Conservation (phyloP, 2,888 invertebrate genomes). For the Scotopteryx bipunctaria region DNA sequence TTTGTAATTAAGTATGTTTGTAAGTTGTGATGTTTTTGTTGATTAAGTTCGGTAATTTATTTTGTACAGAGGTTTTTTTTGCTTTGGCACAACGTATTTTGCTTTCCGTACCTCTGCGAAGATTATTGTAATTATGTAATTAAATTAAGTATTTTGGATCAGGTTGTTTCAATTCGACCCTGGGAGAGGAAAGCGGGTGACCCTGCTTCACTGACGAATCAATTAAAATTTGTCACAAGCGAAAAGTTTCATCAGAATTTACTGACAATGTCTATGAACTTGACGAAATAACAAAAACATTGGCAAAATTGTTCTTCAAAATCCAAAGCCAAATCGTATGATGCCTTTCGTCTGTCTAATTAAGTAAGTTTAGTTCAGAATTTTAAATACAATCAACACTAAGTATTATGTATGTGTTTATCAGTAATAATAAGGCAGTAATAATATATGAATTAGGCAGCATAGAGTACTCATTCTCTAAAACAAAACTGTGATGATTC, state of each 20-base stretch:
- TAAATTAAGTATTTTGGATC: conserved; percentile 36
- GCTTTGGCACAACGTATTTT: conserved; percentile 38
- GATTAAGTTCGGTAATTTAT: conserved; percentile 27
- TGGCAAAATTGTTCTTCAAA: no score
- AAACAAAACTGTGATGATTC: no score
- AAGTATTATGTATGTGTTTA: no score
- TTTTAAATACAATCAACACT: no score
- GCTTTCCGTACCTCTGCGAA: conserved; percentile 37
- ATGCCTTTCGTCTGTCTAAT: no score
- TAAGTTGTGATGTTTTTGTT: conserved; percentile 48
- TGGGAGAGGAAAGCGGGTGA: conserved; percentile 35
- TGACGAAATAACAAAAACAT: no score
- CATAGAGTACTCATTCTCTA: no score
- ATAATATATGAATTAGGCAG: no score
- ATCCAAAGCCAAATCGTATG: no score
- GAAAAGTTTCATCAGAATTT: conserved; percentile 30
- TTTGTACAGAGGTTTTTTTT: conserved; percentile 29
- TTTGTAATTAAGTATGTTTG: conserved; percentile 34
- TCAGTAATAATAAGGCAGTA: no score
- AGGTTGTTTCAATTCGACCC: conserved; percentile 32
- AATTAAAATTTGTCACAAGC: conserved; percentile 28
- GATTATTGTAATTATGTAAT: conserved; percentile 34
- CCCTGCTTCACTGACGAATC: conserved; percentile 34
- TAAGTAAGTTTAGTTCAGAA: no score
- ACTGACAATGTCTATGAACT: conserved; percentile 10